Evolutionary conservation across 2,113 vertebrate species (phyloP), one percentile per base, ranked within the genome.

Genomic region (Nothobranchius kuhntae): DNA sequence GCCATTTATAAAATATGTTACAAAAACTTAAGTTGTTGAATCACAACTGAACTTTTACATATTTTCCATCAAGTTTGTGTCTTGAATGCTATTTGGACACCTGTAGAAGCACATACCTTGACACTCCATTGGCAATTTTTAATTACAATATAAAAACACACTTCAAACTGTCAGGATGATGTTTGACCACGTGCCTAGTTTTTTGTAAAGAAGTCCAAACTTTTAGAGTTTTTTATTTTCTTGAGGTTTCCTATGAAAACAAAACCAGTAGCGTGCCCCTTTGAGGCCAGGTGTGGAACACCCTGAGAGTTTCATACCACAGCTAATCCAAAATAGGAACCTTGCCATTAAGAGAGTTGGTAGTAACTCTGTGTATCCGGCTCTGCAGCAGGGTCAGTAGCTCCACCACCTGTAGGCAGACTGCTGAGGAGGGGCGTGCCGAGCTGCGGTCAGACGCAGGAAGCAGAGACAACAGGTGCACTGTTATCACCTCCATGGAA

Each of bases 401-500:
- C 67, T 77, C 56, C 80, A 51, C 72, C 86, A 91, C 86, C 87
- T 89, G 87, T 82, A 86, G 77, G 75, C 66, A 58, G 68, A 77
- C 77, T 38, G 52, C 52, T 61, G 81, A 76, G 30, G 82, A 71
- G 80, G 69, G 75, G 78, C 85, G 57, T 14, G 36, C 9, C 65
- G 12, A 0, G 64, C 67, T 73, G 75, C 75, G 83, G 78, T 80
- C 84, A 79, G 83, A 87, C 75, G 56, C 86, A 87, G 88, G 89
- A 90, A 88, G 80, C 55, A 15, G 72, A 68, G 80, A 42, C 73
- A 79, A 87, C 91, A 92, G 91, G 89, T 91, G 89, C 76, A 64
- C 84, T 80, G 88, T 89, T 91, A 89, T 90, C 88, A 86, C 77
- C 74, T 65, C 78, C 73, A 86, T 82, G 71, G 82, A 89, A 77